Conservation (phyloP, 2,888 invertebrate species). For the Heliconius ismenius region DNA sequence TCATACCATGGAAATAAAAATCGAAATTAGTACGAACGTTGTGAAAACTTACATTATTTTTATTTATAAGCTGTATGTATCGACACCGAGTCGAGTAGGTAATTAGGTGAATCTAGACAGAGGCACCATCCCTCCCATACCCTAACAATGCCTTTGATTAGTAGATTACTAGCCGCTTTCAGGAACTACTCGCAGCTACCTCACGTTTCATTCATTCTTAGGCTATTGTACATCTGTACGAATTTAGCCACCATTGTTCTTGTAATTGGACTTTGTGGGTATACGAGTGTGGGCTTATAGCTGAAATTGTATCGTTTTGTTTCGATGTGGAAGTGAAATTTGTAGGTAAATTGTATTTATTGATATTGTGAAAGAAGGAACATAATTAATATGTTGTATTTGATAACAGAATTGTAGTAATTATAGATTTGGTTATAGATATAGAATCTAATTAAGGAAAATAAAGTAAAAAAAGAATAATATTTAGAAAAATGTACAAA, state of each 20-base stretch:
- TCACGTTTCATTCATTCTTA: slow-evolving; percentile 34
- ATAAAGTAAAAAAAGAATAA: too few relatives aligned
- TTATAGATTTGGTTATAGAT: too few relatives aligned
- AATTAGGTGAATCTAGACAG: slow-evolving; percentile 67
- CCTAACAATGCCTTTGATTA: slow-evolving; percentile 53
- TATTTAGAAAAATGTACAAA: too few relatives aligned
- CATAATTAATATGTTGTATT: too few relatives aligned
- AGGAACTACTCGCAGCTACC: slow-evolving; percentile 33
- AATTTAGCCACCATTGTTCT: slow-evolving; percentile 30
- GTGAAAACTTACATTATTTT: background rate
- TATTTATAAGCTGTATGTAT: slow-evolving; percentile 4
- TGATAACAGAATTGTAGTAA: too few relatives aligned
- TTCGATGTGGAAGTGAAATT: background rate
- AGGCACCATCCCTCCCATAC: slow-evolving; percentile 54
- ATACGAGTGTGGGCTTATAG: background rate
- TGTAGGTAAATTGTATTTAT: background rate
- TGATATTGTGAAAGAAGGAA: background rate
- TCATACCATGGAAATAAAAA: too few relatives aligned
- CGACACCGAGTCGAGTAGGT: slow-evolving; percentile 51
- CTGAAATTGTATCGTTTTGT: slow-evolving; percentile 3
- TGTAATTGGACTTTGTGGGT: slow-evolving; percentile 27
- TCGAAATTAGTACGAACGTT: too few relatives aligned
- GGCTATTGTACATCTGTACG: slow-evolving; percentile 28
- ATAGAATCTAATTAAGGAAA: too few relatives aligned
- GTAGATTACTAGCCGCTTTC: slow-evolving; percentile 41